Evolutionary conservation across 2,113 vertebrate species (phyloP).

Genomic region (Rhineura floridana): DNA sequence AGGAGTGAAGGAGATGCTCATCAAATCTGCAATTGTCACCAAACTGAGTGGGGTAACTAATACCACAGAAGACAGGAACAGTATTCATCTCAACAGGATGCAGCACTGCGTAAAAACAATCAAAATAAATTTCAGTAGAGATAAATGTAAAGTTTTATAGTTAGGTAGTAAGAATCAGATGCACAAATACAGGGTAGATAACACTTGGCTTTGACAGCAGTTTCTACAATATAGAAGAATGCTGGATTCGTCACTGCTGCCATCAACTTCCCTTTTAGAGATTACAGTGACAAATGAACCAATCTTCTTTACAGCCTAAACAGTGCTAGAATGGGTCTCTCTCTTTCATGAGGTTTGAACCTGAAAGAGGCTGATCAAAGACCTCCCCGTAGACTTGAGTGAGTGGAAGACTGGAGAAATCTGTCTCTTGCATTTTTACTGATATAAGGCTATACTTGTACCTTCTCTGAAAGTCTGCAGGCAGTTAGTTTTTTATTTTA

Average conservation of each 20-base stretch:
- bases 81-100: too few relatives aligned
- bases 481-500: fast-evolving
- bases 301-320: neutral
- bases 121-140: neutral
- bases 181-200: too few relatives aligned
- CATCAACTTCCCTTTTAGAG: neutral
- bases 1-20: neutral
- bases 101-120: neutral
- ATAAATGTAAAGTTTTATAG: too few relatives aligned
- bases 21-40: too few relatives aligned
- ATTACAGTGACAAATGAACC: neutral
- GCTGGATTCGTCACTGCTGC: too few relatives aligned
- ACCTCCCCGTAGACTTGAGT: neutral
- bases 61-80: too few relatives aligned
- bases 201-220: too few relatives aligned
- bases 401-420: too few relatives aligned
- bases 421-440: neutral
- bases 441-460: neutral
- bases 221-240: too few relatives aligned
- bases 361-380: neutral
- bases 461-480: neutral
- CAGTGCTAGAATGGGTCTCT: neutral
- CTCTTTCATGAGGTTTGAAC: neutral
- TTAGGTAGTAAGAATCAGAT: too few relatives aligned
- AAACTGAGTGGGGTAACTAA: too few relatives aligned